phyloP scores from a whole-genome alignment of 2,888 invertebrate genomes.

The Aporophyla nigra region DNA sequence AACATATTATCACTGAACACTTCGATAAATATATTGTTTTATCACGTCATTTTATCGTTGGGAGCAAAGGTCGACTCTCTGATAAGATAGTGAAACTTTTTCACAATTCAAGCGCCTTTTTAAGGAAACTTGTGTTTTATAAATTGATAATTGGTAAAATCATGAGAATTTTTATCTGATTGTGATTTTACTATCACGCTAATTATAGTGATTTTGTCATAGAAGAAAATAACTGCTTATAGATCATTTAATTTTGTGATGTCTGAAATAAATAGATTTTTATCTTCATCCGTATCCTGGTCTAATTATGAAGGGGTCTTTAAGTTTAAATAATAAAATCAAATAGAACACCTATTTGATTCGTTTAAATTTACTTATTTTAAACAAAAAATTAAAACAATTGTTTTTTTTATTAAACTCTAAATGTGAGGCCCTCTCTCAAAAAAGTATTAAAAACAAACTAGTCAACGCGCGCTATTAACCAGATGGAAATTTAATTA shows the following conservation, averaged over 20 bases:
- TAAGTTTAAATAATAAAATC: too few relatives aligned
- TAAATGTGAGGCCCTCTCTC: too few relatives aligned
- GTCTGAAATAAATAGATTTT: background rate
- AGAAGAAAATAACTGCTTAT: background rate
- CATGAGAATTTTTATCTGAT: slow-evolving; percentile 1
- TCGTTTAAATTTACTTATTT: too few relatives aligned
- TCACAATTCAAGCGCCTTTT: slow-evolving; percentile 42
- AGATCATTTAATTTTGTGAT: slow-evolving; percentile 1
- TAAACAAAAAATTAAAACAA: too few relatives aligned
- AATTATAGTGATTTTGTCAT: background rate
- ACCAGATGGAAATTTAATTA: slow-evolving; percentile 30
- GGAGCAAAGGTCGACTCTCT: slow-evolving; percentile 64
- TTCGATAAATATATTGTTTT: slow-evolving; percentile 60
- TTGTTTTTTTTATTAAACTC: too few relatives aligned
- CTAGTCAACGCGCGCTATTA: background rate
- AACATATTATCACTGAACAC: slow-evolving; percentile 49
- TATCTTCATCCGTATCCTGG: slow-evolving; percentile 12
- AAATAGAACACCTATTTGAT: too few relatives aligned
- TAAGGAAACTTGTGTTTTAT: slow-evolving; percentile 36
- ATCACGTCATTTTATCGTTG: slow-evolving; percentile 59
- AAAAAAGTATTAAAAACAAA: background rate
- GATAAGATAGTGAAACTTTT: slow-evolving; percentile 64
- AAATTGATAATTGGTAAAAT: slow-evolving; percentile 15
- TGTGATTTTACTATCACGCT: background rate
- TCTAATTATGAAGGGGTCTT: background rate